Percentiles rank a stretch among this genome's conserved stretches.
Evolutionary conservation across 2,113 vertebrate genomes (phyloP).

Genomic region (Triplophysa rosa): DNA sequence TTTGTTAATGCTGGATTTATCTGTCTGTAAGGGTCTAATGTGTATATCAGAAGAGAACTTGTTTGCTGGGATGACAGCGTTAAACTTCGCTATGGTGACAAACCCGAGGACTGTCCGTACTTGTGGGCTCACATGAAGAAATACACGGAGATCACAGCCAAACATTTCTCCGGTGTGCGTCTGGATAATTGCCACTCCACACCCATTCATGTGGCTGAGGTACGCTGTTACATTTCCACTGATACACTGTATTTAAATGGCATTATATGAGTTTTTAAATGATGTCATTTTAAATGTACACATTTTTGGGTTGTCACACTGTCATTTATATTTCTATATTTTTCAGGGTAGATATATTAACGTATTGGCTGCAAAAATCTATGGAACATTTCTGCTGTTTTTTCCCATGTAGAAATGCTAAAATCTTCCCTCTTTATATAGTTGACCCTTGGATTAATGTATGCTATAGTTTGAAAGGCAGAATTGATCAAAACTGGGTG

Average conservation of each 20-base stretch:
- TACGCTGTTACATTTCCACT: slow-evolving; percentile 60
- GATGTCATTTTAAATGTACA: too few species aligned
- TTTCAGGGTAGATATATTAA: too few species aligned
- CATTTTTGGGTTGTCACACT: neutral
- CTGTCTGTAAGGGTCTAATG: slow-evolving; percentile 79
- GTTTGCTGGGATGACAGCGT: slow-evolving; percentile 97
- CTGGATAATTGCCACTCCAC: slow-evolving; percentile 98
- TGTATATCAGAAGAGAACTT: slow-evolving; percentile 92
- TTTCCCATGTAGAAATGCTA: too few species aligned
- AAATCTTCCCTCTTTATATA: too few species aligned
- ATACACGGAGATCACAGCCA: slow-evolving; percentile 92
- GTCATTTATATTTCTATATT: too few species aligned
- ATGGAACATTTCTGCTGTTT: too few species aligned
- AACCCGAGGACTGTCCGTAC: slow-evolving; percentile 91
- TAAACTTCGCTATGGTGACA: slow-evolving; percentile 89
- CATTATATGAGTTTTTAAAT: too few species aligned
- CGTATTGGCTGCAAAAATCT: too few species aligned
- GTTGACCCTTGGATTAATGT: too few species aligned
- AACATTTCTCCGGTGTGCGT: slow-evolving; percentile 87
- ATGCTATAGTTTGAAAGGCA: too few species aligned
- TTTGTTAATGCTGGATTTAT: neutral
- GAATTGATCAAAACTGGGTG: too few species aligned
- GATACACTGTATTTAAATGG: neutral
- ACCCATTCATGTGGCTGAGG: slow-evolving; percentile 94
- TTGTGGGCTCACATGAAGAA: slow-evolving; percentile 95